Conservation (phyloP, 2,888 invertebrate species). For the Heliconius erato region DNA sequence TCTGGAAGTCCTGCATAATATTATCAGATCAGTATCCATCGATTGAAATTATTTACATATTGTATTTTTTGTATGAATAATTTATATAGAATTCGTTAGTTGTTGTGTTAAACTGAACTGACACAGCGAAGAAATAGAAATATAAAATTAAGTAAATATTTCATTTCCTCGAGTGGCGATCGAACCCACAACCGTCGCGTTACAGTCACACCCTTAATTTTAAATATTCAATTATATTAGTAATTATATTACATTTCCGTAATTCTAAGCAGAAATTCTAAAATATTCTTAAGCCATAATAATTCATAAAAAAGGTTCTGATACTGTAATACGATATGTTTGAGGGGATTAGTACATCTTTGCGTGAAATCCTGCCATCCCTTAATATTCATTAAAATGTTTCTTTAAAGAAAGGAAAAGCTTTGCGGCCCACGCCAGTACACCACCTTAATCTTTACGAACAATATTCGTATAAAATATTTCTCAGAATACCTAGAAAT, state of each 20-base stretch:
- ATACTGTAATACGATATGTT: slow-evolving; percentile 19
- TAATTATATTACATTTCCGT: background rate
- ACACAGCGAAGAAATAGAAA: too few species aligned
- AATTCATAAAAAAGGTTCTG: slow-evolving; percentile 5
- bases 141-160: too few species aligned
- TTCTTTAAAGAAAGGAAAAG: slow-evolving; percentile 7
- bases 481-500: background rate
- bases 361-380: background rate
- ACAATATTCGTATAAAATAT: background rate
- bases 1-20: slow-evolving; percentile 15
- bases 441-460: background rate
- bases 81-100: background rate
- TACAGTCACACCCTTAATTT: too few species aligned
- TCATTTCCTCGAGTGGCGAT: too few species aligned
- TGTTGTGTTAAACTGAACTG: too few species aligned
- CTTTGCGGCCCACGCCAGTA: background rate
- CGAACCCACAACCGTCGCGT: too few species aligned
- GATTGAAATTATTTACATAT: slow-evolving; percentile 4
- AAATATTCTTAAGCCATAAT: background rate
- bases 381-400: background rate
- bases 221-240: too few species aligned
- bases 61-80: slow-evolving; percentile 2
- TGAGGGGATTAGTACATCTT: background rate
- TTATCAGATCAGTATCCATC: background rate
- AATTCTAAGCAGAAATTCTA: background rate